These are phyloP conservation scores for Tillus elongatus DNA, from an alignment of 2,888 invertebrate species.

Conservation along the genomic window DNA sequence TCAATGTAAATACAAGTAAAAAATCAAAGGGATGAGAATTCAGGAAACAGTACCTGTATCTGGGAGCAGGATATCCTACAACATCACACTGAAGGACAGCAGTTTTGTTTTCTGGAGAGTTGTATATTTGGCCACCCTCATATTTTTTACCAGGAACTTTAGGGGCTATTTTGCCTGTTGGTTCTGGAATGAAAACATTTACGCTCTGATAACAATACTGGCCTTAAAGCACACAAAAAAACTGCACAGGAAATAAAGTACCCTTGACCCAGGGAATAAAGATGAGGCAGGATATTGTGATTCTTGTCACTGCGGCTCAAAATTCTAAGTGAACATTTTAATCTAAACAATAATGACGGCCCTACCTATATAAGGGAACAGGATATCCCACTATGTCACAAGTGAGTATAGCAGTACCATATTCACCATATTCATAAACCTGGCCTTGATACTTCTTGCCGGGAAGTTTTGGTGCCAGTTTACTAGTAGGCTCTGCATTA, in stretches of 20 bases:
- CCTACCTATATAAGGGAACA: slow-evolving; percentile 62
- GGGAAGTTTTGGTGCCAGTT: slow-evolving; percentile 52
- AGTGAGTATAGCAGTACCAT: slow-evolving; percentile 50
- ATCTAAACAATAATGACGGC: no score
- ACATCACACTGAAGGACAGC: slow-evolving; percentile 57
- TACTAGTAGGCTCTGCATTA: slow-evolving; percentile 55
- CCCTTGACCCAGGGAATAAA: no score
- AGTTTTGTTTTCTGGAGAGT: slow-evolving; percentile 42
- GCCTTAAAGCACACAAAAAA: no score
- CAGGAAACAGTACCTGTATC: slow-evolving; percentile 51
- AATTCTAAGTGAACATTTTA: no score
- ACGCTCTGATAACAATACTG: no score
- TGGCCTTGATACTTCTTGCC: slow-evolving; percentile 51
- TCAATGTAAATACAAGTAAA: no score
- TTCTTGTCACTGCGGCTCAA: no score
- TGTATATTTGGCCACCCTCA: slow-evolving; percentile 48
- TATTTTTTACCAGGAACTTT: slow-evolving; percentile 44
- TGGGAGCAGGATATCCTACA: slow-evolving; percentile 56
- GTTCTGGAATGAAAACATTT: slow-evolving; percentile 42
- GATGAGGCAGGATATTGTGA: no score
- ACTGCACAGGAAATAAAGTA: no score
- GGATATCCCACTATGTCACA: slow-evolving; percentile 64
- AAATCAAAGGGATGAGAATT: slow-evolving; percentile 8
- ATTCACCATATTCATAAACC: slow-evolving; percentile 46
- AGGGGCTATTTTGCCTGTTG: slow-evolving; percentile 50